Base-by-base conservation (phyloP, 2,888 invertebrate genomes). In the Azorinus chamasolen region DNA sequence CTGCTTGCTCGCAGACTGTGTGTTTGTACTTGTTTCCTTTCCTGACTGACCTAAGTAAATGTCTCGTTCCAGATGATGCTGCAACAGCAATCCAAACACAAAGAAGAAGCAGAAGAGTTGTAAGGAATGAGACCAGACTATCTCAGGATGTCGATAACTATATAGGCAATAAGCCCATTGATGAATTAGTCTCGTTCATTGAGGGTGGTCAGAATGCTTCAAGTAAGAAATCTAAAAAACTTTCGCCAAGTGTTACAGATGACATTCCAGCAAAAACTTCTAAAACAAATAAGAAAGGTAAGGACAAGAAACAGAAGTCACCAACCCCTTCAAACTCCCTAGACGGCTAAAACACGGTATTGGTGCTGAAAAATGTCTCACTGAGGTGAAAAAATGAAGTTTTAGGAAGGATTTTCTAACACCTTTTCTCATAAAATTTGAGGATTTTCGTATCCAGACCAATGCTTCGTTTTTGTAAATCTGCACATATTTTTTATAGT, bases 151-250 rank as follows among this genome's bases (percentile, higher is more conserved):
- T 87, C 51, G 82, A 86, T 41, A 83, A 87, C 57, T 87, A 87
- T 77, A 80, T 82, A 43, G 89, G 89, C 18, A 58, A 85, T 66
- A 84, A 79, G 32, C 57, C 61, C 32, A 63, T 87, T 45, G 88
- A 89, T 8, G 84, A 85, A 53, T 73, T 90, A 18, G 71, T 90
- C 6, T 70, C 80, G 50, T 88, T 87, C 63, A 88, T 90, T 57
- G 87, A 83, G 74, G 87, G 83, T 45, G 87, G 83, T 45, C 83
- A 87, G 62, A 76, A 81, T 70, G 83, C 62, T 58, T 77, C 77
- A 22, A 74, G 64, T 46, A 82, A 79, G 54, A 83, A 83, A 58
- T 50, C 71, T 43, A 85, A 83, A 63, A 83, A 83, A 69, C 68
- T 62, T 55, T 54, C 74, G 51, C 45, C 69, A 27, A 61, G 70